Evolutionary conservation across 2,888 invertebrate genomes (phyloP), one percentile per base, ranked within the genome.

Genomic region (Lasius platythorax): DNA sequence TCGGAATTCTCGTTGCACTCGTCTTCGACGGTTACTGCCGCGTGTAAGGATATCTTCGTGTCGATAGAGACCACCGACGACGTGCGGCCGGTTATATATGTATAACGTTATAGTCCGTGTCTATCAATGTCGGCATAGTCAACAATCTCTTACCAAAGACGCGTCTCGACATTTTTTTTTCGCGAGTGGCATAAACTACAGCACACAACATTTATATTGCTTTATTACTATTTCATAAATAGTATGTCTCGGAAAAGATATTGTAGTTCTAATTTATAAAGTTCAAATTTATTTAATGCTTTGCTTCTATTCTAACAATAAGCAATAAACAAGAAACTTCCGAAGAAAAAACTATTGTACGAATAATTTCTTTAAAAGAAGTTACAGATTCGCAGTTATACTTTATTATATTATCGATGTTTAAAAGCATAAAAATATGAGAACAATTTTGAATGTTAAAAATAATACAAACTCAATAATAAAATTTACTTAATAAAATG

Each of bases 31-130:
- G 40, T 66, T 76, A 53, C 66, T 18, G 18, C 11, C 37, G 50
- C 50, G 37, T 66, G 37, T 64, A 37, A 76, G 11, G 18, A 3
- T 76, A 40, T 18, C 23, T 53, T 66, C 67, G 53, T 53, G 66
- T 56, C 68, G 68, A 67, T 30, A 28, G 30, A 56, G 28, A 53
- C 40, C 12, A n/a, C 50, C 37, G 68, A 50, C 30, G 18, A 66
- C 28, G 4, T 28, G 40, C 18, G 67, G 18, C 37, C 67, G 12
- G 28, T 56, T 67, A 28, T 66, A 8, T 12, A 28, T 66, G 4
- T 12, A 23, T 23, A 12, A 63, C 12, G 33, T 23, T 75, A 63
- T 53, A 33, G 12, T 30, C 68, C 11, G 15, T 68, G 30, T 68
- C 67, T 63, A 64, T 50, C 50, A 6, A 30, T 53, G 11, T 78